A percentile compares a stretch with the other conserved stretches of the same genome.
Conservation (phyloP, 2,888 invertebrate species). For the Lacanobia wlatinum region DNA sequence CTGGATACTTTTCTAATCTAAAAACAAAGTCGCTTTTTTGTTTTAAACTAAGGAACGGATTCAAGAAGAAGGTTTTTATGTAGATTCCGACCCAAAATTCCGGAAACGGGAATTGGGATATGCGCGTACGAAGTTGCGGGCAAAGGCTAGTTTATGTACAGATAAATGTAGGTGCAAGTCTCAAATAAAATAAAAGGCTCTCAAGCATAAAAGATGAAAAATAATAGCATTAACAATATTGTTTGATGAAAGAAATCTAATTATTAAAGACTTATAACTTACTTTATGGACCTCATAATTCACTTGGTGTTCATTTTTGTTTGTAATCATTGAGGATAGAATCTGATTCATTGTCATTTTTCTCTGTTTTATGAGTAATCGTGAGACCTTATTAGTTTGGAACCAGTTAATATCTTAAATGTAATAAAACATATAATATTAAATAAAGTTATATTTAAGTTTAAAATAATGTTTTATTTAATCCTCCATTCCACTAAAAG, state of each 20-base stretch:
- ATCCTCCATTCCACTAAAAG: background rate
- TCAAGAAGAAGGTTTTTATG: no score
- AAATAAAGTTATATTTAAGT: constrained; percentile 87
- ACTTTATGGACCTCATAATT: constrained; percentile 59
- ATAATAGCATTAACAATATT: constrained; percentile 71
- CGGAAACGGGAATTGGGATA: no score
- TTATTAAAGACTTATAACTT: constrained; percentile 54
- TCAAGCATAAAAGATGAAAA: constrained; percentile 60
- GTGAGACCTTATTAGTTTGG: constrained; percentile 80
- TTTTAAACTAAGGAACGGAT: no score
- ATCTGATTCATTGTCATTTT: constrained; percentile 80
- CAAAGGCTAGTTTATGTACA: constrained; percentile 50
- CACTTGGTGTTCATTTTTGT: constrained; percentile 71
- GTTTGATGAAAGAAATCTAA: constrained; percentile 64
- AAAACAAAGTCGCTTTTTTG: no score
- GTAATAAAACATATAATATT: constrained; percentile 81
- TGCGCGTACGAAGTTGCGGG: no score
- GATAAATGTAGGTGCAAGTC: constrained; percentile 81
- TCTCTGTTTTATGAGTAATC: constrained; percentile 78
- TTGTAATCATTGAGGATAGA: constrained; percentile 81
- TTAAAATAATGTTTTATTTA: constrained; percentile 75
- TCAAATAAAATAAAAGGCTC: constrained; percentile 79
- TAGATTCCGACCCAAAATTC: no score
- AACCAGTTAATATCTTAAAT: constrained; percentile 82
- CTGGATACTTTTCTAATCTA: no score